Base-by-base conservation (phyloP, 2,113 vertebrate genomes). In the Lagopus muta region DNA sequence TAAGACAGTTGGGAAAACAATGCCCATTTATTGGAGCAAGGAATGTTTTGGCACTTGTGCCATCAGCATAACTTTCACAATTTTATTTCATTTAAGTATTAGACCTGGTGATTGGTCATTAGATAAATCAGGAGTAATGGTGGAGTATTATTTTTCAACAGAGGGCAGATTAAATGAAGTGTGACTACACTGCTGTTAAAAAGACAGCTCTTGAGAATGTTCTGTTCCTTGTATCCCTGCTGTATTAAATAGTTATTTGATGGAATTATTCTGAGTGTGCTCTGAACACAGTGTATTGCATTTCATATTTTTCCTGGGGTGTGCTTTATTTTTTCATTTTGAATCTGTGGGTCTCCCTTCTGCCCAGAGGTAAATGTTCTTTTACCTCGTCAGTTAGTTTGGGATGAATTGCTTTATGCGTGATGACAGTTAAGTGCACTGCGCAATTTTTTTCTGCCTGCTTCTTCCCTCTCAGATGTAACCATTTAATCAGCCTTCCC, bases 311-410 rank as follows among this genome's bases (percentile, higher is more conserved):
- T 45, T 50, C 58, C 72, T 8, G 3, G 50, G n/a, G 25, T 66
- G 40, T 73, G 52, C 0, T 10, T 45, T 87, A 32, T 40, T 77
- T 96, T 86, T 86, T 85, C 12, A 19, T 45, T 80, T 66, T 54
- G 27, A 89, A 22, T 86, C 83, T 34, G 8, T 66, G 78, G 65
- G 61, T 88, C n/a, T 93, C 79, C 69, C 78, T 55, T 13, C 36
- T 89, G 81, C 93, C 89, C 61, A 40, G 80, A 85, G 86, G 32
- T 52, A 73, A 90, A 89, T 79, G 80, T 65, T 93, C 77, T 93
- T 94, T 90, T 86, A 89, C 62, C 30, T 91, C 88, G 32, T 93
- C 50, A 66, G 83, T 94, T 69, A 72, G 42, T 82, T 85, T 86
- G 67, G 69, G 34, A 75, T 62, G 36, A 88, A 36, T 89, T 86